Percentiles rank a stretch among this genome's conserved stretches.
These are phyloP conservation scores for Sakesphorus luctuosus DNA, from an alignment of 2,113 vertebrate species.

Conservation along the genomic window DNA sequence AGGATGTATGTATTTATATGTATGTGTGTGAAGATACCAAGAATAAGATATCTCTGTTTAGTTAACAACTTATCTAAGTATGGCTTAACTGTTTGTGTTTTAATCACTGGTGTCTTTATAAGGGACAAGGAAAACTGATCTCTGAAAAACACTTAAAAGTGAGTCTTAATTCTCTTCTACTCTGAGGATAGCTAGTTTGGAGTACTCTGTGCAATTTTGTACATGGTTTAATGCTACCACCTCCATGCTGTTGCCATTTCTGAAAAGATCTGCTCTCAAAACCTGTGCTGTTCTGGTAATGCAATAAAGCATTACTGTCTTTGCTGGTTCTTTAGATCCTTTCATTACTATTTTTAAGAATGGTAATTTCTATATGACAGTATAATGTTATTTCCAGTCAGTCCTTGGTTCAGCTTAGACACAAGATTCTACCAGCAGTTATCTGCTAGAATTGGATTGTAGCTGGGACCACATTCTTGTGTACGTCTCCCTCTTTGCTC, in stretches of 20 bases:
- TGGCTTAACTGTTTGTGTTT: slow-evolving; percentile 19
- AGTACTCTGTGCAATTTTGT: background rate
- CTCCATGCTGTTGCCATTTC: background rate
- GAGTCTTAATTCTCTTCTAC: background rate
- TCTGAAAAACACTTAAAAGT: slow-evolving; percentile 35
- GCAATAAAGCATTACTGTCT: background rate
- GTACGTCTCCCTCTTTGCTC: background rate
- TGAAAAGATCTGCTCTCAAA: background rate
- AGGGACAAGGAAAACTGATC: slow-evolving; percentile 21
- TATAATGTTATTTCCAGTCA: background rate
- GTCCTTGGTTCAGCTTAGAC: background rate
- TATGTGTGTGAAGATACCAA: background rate
- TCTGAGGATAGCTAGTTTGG: background rate
- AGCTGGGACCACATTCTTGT: background rate
- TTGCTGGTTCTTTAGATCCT: background rate
- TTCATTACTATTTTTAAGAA: background rate
- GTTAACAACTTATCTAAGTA: background rate
- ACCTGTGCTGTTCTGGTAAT: background rate
- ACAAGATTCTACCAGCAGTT: background rate
- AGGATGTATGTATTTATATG: background rate
- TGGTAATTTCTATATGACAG: background rate
- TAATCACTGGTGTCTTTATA: slow-evolving; percentile 8
- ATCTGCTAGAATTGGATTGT: background rate
- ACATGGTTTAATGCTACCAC: background rate
- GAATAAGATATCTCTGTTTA: background rate